These are phyloP conservation scores for Rambutsinella grinnellia DNA, from an alignment of 2,888 invertebrate species.

Conservation along the genomic window DNA sequence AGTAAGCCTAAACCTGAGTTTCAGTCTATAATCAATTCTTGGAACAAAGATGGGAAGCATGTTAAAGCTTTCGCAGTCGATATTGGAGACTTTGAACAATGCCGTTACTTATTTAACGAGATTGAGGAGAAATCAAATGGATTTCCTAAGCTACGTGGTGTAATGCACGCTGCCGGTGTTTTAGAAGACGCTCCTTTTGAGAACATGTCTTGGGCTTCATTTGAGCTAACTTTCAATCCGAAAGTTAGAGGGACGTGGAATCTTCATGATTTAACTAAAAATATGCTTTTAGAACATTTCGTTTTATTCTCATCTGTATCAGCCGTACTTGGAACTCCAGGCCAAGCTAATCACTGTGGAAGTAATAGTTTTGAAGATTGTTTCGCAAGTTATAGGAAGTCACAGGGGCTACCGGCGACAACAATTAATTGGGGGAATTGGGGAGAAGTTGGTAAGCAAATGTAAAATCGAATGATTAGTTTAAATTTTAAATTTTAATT, in stretches of 20 bases:
- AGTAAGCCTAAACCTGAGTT: conserved; percentile 18
- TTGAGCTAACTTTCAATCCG: conserved; percentile 21
- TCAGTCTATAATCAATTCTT: too few species aligned
- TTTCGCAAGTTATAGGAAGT: conserved; percentile 31
- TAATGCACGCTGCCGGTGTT: conserved; percentile 52
- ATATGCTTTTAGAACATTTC: conserved; percentile 44
- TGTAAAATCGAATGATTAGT: too few species aligned
- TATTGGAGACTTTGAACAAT: conserved; percentile 31
- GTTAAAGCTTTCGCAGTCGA: conserved; percentile 19
- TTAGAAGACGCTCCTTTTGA: conserved; percentile 29
- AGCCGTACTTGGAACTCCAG: conserved; percentile 34
- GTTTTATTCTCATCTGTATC: conserved; percentile 43
- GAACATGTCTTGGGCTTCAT: conserved; percentile 55
- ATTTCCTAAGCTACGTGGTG: conserved; percentile 35
- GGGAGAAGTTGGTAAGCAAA: conserved; percentile 38
- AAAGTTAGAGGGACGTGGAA: conserved; percentile 52
- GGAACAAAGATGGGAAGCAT: conserved; percentile 6
- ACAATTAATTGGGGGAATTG: conserved; percentile 53
- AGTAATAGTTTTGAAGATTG: conserved; percentile 43
- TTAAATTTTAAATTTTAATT: too few species aligned
- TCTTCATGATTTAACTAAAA: conserved; percentile 34
- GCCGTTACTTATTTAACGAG: background rate
- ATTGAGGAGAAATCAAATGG: background rate
- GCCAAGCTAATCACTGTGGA: conserved; percentile 46
- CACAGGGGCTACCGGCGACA: conserved; percentile 37